These are phyloP conservation scores for Atta colombica DNA, from an alignment of 1,140 invertebrate species.

Conservation along the genomic window DNA sequence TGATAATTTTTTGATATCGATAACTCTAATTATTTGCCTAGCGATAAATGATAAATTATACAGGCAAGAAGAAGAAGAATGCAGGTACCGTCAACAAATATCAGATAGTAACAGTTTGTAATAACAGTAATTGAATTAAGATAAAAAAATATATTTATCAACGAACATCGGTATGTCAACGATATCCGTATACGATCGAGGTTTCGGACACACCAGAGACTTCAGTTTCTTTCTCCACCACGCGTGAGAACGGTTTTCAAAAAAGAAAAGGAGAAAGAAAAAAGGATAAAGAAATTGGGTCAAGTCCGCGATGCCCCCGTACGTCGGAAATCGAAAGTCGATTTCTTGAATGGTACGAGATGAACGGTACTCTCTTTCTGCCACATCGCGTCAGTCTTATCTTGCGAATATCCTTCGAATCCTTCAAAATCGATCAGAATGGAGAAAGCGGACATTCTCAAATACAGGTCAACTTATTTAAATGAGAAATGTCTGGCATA, in stretches of 20 bases:
- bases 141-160: conserved; percentile 25
- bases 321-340: conserved; percentile 81
- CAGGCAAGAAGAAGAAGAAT: conserved; percentile 1
- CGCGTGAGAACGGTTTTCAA: conserved; percentile 19
- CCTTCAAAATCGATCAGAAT: conserved; percentile 72
- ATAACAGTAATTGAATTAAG: conserved; percentile 8
- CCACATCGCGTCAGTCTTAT: conserved; percentile 71
- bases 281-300: conserved; percentile 49
- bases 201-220: conserved; percentile 57
- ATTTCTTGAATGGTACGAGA: conserved; percentile 72
- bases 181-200: conserved; percentile 58
- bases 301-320: conserved; percentile 38
- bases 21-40: not conserved
- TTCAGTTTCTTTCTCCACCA: conserved; percentile 38
- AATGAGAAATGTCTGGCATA: conserved; percentile 74
- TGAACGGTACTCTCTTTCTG: conserved; percentile 65
- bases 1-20: conserved; percentile 28
- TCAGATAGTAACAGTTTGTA: not conserved
- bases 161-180: not conserved
- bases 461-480: conserved; percentile 80
- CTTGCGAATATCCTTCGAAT: conserved; percentile 74
- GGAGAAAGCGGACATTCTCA: conserved; percentile 77
- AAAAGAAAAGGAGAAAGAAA: conserved; percentile 11
- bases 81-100: not conserved
- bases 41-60: conserved; percentile 8